Percentiles rank a stretch among this genome's conserved stretches.
phyloP scores from a whole-genome alignment of 2,888 invertebrate species.

The Apoda limacodes region DNA sequence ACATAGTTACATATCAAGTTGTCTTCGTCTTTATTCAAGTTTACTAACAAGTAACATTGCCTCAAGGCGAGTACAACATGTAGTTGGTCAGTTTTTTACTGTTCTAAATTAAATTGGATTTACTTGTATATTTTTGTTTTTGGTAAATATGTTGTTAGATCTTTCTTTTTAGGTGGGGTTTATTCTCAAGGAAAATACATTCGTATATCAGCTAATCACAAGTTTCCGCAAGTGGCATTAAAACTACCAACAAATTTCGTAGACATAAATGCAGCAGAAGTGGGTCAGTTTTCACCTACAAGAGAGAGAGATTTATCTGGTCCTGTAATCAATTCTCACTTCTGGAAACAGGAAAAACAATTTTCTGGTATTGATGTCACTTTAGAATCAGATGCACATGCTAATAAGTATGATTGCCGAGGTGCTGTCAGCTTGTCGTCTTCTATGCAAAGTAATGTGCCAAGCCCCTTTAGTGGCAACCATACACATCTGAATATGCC shows the following conservation, averaged over 20 bases:
- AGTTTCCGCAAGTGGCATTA: constrained; percentile 64
- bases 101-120: too few species aligned
- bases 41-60: too few species aligned
- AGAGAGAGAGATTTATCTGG: constrained; percentile 74
- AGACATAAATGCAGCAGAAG: constrained; percentile 74
- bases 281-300: constrained; percentile 73
- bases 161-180: constrained; percentile 29
- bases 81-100: too few species aligned
- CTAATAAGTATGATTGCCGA: constrained; percentile 76
- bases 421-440: constrained; percentile 76
- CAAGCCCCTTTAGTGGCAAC: constrained; percentile 73
- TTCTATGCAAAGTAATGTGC: constrained; percentile 82
- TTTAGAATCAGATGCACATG: constrained; percentile 64
- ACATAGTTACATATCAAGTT: too few species aligned
- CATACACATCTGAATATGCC: constrained; percentile 81
- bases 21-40: too few species aligned
- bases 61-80: too few species aligned
- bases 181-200: constrained; percentile 39
- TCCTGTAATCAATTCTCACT: constrained; percentile 66
- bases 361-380: constrained; percentile 41
- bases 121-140: not conserved
- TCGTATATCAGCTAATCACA: constrained; percentile 54
- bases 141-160: not conserved
- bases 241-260: constrained; percentile 73
- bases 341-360: constrained; percentile 30